These are phyloP conservation scores for Aporophyla nigra DNA, from an alignment of 2,888 invertebrate species.

Conservation along the genomic window DNA sequence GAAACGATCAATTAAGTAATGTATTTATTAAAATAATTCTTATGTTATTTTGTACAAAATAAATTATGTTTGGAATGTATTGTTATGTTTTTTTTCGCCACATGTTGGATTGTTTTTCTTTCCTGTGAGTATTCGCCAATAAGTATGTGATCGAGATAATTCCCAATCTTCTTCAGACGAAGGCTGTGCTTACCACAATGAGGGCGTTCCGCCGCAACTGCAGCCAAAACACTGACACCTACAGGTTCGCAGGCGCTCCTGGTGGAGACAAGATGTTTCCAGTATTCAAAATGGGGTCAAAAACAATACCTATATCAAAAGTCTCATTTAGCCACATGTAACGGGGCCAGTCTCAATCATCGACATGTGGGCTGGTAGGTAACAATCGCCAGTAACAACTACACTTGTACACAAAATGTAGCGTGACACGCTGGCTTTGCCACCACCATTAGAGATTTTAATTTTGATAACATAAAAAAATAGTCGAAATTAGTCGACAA, in stretches of 20 bases:
- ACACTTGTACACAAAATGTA: too few relatives aligned
- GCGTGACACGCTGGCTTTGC: too few relatives aligned
- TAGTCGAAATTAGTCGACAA: too few relatives aligned
- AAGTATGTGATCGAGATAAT: background rate
- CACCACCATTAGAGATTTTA: too few relatives aligned
- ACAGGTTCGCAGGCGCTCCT: background rate
- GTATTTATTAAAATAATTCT: conserved; percentile 58
- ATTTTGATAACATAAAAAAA: too few relatives aligned
- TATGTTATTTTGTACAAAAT: conserved; percentile 72
- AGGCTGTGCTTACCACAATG: background rate
- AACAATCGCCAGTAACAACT: background rate
- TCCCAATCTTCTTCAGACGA: background rate
- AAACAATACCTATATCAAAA: background rate
- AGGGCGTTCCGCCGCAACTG: background rate
- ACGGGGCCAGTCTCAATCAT: background rate
- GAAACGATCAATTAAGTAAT: conserved; percentile 56
- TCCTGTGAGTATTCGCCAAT: background rate
- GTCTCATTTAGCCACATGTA: background rate
- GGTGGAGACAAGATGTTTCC: background rate
- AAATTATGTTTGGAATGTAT: conserved; percentile 64
- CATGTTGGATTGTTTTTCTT: background rate
- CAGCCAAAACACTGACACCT: background rate
- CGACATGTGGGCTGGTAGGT: background rate
- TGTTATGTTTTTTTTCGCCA: conserved; percentile 18
- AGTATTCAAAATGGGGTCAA: background rate